A percentile compares a stretch with the other conserved stretches of the same genome.
Conservation (phyloP, 2,113 vertebrate species). For the Anhinga rufa region DNA sequence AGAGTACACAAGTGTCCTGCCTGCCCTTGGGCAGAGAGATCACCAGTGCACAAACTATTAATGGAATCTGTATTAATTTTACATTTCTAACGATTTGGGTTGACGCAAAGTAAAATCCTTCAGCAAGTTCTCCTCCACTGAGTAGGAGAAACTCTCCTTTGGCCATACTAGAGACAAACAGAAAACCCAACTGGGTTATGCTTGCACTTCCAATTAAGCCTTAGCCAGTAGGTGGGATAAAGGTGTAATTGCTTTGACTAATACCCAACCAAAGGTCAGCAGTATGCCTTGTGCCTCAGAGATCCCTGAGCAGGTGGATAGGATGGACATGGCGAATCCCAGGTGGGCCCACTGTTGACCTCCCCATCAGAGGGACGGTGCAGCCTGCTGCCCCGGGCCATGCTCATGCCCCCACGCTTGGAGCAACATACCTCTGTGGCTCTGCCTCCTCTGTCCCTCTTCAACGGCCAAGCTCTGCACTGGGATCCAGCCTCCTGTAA, state of each 20-base stretch:
- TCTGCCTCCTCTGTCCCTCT: neutral
- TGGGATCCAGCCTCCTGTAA: accelerated
- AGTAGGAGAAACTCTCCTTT: neutral
- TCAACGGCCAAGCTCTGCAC: neutral
- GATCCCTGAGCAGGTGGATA: neutral
- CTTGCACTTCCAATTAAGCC: neutral
- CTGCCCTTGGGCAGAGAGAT: neutral
- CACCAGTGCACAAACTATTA: neutral
- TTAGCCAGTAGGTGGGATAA: neutral
- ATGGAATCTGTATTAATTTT: neutral
- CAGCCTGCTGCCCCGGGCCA: neutral
- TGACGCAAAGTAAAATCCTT: neutral
- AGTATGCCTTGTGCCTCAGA: neutral
- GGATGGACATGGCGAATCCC: neutral
- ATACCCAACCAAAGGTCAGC: neutral
- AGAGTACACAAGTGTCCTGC: neutral
- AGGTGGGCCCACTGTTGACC: neutral
- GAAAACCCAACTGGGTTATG: neutral
- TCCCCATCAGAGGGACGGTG: neutral
- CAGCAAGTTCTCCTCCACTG: neutral
- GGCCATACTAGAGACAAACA: neutral
- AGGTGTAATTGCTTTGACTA: neutral
- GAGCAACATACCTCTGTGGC: neutral
- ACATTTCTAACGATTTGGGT: neutral
- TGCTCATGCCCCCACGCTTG: accelerated